phyloP scores from a whole-genome alignment of 2,797 vertebrate species.

The Eulemur mongoz region DNA sequence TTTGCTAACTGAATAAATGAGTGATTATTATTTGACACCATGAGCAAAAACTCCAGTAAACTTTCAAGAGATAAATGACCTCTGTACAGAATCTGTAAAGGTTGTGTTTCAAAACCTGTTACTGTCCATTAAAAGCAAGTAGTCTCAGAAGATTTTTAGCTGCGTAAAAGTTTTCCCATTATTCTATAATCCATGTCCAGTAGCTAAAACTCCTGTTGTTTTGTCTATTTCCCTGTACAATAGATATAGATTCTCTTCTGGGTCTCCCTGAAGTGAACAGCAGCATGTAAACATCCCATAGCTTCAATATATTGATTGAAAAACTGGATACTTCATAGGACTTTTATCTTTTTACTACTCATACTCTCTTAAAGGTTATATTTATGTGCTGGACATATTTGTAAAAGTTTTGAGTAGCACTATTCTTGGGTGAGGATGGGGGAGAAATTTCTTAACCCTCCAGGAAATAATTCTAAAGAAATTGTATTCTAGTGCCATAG shows the following conservation, averaged over 20 bases:
- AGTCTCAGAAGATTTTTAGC: conserved; percentile 85
- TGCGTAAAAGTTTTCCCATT: conserved; percentile 77
- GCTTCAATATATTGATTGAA: conserved; percentile 83
- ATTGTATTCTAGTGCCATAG: not conserved
- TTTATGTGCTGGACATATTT: conserved; percentile 29
- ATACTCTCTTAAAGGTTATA: conserved; percentile 32
- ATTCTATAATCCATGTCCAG: conserved; percentile 87
- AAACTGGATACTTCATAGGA: conserved; percentile 57
- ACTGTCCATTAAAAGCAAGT: conserved; percentile 89
- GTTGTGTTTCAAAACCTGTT: conserved; percentile 85
- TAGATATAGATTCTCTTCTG: conserved; percentile 78
- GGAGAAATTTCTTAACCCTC: not conserved
- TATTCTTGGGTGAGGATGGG: not conserved
- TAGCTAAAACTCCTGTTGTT: conserved; percentile 80
- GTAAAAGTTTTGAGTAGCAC: not conserved
- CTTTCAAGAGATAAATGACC: not conserved
- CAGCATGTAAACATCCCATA: conserved; percentile 78
- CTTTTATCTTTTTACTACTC: conserved; percentile 76
- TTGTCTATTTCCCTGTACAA: conserved; percentile 78
- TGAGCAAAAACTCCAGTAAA: conserved; percentile 78
- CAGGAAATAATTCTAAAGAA: conserved; percentile 15
- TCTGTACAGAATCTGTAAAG: not conserved
- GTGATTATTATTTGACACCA: not conserved
- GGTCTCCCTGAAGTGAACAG: conserved; percentile 78
- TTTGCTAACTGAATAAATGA: not conserved